Evolutionary conservation across 2,888 invertebrate species (phyloP).

Genomic region (Erebia epiphron): DNA sequence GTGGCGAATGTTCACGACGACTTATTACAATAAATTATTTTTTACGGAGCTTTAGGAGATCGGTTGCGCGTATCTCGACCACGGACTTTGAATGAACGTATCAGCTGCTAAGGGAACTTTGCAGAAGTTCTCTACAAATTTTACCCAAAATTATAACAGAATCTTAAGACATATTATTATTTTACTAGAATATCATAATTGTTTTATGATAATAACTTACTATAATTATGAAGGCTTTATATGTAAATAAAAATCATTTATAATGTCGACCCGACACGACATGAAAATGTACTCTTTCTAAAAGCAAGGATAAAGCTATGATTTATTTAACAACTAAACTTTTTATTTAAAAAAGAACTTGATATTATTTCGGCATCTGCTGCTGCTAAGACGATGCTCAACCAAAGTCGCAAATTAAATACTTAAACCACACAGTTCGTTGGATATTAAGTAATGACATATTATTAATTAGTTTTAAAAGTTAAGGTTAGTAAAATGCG

Average conservation of each 20-base stretch:
- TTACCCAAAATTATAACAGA: not conserved
- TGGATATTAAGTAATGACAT: too few relatives aligned
- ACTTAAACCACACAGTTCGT: too few relatives aligned
- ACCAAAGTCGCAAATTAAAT: too few relatives aligned
- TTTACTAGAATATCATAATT: not conserved
- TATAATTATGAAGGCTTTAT: not conserved
- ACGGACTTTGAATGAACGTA: slow-evolving; percentile 69
- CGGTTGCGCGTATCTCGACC: slow-evolving; percentile 64
- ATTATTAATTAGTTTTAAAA: too few relatives aligned
- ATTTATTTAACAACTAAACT: too few relatives aligned
- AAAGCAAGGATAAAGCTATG: too few relatives aligned
- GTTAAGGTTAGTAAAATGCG: not conserved
- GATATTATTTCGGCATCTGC: too few relatives aligned
- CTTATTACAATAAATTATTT: slow-evolving; percentile 82
- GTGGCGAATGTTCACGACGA: slow-evolving; percentile 80
- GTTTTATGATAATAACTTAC: not conserved
- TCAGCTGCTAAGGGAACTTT: slow-evolving; percentile 53
- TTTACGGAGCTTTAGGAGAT: slow-evolving; percentile 75
- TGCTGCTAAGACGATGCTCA: too few relatives aligned
- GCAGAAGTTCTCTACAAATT: slow-evolving; percentile 29
- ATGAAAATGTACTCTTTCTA: too few relatives aligned
- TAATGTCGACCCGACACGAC: too few relatives aligned
- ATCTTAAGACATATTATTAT: not conserved
- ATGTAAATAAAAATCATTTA: too few relatives aligned
- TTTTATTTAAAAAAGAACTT: too few relatives aligned